Conservation (phyloP, 2,888 invertebrate genomes). For the Dioctria linearis region DNA sequence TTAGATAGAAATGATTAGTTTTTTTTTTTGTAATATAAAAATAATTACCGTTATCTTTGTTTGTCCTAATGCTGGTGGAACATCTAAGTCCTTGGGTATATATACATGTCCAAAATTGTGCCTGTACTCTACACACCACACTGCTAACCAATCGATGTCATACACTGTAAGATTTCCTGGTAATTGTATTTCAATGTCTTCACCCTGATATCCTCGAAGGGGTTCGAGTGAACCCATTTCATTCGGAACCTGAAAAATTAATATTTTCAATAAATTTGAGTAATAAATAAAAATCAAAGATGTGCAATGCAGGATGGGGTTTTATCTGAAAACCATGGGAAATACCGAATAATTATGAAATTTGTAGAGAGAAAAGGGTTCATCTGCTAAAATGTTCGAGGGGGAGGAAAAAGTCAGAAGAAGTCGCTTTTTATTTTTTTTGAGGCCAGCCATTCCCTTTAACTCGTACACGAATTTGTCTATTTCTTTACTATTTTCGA, state of each 20-base stretch:
- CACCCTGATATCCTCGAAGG: constrained; percentile 88
- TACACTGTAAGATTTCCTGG: constrained; percentile 89
- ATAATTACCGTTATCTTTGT: constrained; percentile 87
- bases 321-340: too few relatives aligned
- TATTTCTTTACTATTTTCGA: too few relatives aligned
- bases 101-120: constrained; percentile 93
- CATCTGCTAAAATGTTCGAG: too few relatives aligned
- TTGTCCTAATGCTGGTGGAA: constrained; percentile 91
- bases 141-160: constrained; percentile 92
- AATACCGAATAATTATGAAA: too few relatives aligned
- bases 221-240: constrained; percentile 88
- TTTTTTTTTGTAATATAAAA: constrained; percentile 8
- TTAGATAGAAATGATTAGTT: constrained; percentile 57
- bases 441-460: too few relatives aligned
- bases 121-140: constrained; percentile 92
- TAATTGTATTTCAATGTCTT: constrained; percentile 91
- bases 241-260: constrained; percentile 79
- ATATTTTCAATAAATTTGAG: not conserved
- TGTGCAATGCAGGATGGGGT: too few relatives aligned
- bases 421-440: too few relatives aligned
- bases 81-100: constrained; percentile 89
- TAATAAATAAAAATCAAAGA: too few relatives aligned
- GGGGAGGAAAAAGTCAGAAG: too few relatives aligned
- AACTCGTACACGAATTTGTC: too few relatives aligned
- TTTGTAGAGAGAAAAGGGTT: too few relatives aligned